These are phyloP conservation scores for Canis aureus DNA, from an alignment of 2,113 vertebrate genomes.

Conservation along the genomic window DNA sequence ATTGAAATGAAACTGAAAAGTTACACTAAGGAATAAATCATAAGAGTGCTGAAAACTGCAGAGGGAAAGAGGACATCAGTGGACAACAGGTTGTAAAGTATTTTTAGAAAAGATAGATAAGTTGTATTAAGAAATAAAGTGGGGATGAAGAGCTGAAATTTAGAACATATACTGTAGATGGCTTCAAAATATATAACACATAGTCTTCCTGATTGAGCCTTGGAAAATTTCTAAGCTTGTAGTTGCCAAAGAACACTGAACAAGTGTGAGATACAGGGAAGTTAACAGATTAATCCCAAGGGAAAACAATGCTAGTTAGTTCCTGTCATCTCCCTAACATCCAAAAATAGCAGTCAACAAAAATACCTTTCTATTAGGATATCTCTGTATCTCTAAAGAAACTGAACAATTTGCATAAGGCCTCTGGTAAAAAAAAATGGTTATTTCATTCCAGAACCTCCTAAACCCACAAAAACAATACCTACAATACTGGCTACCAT, in stretches of 20 bases:
- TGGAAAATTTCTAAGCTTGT: neutral
- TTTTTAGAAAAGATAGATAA: neutral
- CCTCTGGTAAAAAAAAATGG: neutral
- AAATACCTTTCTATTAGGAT: neutral
- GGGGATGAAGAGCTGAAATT: neutral
- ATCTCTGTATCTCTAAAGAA: neutral
- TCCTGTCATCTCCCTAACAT: neutral
- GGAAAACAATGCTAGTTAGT: neutral
- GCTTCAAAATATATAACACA: neutral
- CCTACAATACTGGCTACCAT: neutral
- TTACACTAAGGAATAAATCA: slow-evolving; percentile 7
- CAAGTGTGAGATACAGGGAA: neutral
- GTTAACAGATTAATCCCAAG: neutral
- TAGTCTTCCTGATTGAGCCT: neutral
- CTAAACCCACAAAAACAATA: neutral
- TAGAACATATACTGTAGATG: neutral
- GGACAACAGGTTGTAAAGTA: neutral
- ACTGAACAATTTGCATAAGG: neutral
- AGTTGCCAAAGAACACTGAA: neutral
- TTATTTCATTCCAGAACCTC: neutral
- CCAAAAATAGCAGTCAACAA: neutral
- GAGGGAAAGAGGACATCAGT: neutral
- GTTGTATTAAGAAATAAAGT: neutral
- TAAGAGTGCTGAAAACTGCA: neutral
- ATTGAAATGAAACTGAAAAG: slow-evolving; percentile 30